Base-by-base conservation (phyloP, 2,888 invertebrate species). In the Drosophila mettleri region DNA sequence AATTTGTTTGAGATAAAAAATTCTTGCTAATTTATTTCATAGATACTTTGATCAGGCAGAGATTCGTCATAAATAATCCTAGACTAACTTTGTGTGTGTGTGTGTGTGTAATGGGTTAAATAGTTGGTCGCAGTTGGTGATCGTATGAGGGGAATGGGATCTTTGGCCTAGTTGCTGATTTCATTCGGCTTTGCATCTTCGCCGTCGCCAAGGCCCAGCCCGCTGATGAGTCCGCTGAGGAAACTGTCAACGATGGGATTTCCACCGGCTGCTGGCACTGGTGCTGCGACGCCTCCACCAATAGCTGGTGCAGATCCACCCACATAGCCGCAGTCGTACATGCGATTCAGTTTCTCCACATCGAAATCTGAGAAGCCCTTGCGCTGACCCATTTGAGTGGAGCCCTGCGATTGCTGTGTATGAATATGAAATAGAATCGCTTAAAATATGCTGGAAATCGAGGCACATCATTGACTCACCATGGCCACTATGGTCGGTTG, bases 301-400 rank as follows among this genome's bases (percentile, higher is more conserved):
- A 63, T 38, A 16, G 8, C 24, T 6, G 72, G 49, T 16, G 45
- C 55, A 36, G 54, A 7, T 60, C 58, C 73, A 3, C 52, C 68
- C 8, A 52, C 39, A 20, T 65, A 74, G 5, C 70, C 78, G 22
- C 96, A 96, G 48, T 94, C 94, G 90, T 97, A 97, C 96, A 97
- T 96, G 62, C 93, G 93, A 80, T 95, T 95, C 14, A 97, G 92
- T 91, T 97, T 97, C 70, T 93, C 93, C 10, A 96, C 94, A 85
- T 97, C 96, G 1, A 93, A 94, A 16, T 93, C 92, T 63, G 96
- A 96, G 77, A 97, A 94, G 0, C 96, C 96, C 59, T 95, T 94
- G 12, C 97, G 93, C 86, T 97, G 97, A 0, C 97, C 96, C 81
- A 97, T 92, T 74, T 93, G 93, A 0, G 92, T 91, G 0, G 92